Evolutionary conservation across 2,888 invertebrate species (phyloP).

Genomic region (Augochlorella aurata): DNA sequence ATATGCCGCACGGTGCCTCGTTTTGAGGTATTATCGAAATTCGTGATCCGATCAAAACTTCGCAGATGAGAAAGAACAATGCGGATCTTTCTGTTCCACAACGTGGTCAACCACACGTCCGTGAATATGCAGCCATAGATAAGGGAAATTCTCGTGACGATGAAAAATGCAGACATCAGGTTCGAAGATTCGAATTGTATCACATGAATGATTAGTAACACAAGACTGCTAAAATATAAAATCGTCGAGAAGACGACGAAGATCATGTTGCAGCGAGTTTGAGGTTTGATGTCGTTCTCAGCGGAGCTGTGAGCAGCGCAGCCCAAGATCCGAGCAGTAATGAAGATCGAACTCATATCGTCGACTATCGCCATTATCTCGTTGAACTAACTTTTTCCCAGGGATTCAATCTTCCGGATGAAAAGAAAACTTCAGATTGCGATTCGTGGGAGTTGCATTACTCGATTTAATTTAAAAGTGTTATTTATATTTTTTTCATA

Average conservation of each 20-base stretch:
- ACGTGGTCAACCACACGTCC: constrained; percentile 56
- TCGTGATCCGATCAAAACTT: constrained; percentile 63
- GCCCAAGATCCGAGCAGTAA: constrained; percentile 62
- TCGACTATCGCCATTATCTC: constrained; percentile 54
- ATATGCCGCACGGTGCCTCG: constrained; percentile 2
- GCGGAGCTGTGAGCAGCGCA: constrained; percentile 54
- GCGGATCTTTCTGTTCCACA: constrained; percentile 63
- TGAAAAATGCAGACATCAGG: constrained; percentile 51
- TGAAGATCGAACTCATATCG: constrained; percentile 64
- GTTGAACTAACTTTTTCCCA: background rate
- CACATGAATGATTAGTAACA: constrained; percentile 42
- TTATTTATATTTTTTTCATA: background rate
- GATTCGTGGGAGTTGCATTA: background rate
- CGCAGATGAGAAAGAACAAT: constrained; percentile 57
- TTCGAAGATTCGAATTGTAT: constrained; percentile 43
- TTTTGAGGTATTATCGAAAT: constrained; percentile 14
- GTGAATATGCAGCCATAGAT: constrained; percentile 58
- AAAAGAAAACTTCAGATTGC: background rate
- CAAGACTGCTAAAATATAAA: constrained; percentile 35
- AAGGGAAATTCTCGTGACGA: constrained; percentile 53
- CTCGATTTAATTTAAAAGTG: background rate
- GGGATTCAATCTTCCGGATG: background rate
- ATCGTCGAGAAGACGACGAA: constrained; percentile 45
- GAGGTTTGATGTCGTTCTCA: constrained; percentile 58
- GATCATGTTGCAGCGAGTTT: constrained; percentile 58